Evolutionary conservation across 2,113 vertebrate genomes (phyloP).

Genomic region (Rhombomys opimus): DNA sequence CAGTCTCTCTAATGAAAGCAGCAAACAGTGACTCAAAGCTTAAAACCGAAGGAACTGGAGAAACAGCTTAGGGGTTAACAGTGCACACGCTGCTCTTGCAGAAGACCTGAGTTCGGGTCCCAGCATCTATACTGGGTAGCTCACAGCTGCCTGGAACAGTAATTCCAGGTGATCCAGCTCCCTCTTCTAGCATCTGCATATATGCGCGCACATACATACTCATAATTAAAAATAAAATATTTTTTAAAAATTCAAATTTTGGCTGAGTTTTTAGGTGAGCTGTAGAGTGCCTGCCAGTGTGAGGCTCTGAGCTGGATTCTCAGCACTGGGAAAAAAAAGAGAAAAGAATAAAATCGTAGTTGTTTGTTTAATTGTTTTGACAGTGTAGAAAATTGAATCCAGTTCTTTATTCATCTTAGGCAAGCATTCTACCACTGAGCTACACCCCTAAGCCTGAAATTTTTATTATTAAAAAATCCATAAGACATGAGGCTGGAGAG

Average conservation of each 20-base stretch:
- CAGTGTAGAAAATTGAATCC: background rate
- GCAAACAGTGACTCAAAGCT: conserved; percentile 35
- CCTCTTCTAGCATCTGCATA: background rate
- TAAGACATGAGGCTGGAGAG: background rate
- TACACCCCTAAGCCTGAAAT: background rate
- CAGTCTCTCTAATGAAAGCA: conserved; percentile 38
- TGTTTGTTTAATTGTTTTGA: background rate
- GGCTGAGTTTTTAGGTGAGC: background rate
- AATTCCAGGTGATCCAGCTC: background rate
- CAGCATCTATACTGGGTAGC: background rate
- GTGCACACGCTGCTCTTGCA: too few species aligned
- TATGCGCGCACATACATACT: background rate
- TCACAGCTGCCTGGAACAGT: background rate
- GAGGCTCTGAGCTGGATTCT: background rate
- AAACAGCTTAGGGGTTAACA: background rate
- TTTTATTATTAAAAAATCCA: background rate
- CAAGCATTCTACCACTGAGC: background rate
- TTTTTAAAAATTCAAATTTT: conserved; percentile 10
- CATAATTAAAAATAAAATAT: background rate
- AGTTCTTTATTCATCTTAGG: background rate
- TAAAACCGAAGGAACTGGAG: background rate
- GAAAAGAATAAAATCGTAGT: background rate
- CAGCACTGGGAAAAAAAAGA: background rate
- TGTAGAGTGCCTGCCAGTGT: background rate
- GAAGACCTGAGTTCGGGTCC: background rate